A percentile compares a stretch with the other conserved stretches of the same genome.
Evolutionary conservation across 2,797 vertebrate genomes (phyloP).

Genomic region (Hoplostethus atlanticus): DNA sequence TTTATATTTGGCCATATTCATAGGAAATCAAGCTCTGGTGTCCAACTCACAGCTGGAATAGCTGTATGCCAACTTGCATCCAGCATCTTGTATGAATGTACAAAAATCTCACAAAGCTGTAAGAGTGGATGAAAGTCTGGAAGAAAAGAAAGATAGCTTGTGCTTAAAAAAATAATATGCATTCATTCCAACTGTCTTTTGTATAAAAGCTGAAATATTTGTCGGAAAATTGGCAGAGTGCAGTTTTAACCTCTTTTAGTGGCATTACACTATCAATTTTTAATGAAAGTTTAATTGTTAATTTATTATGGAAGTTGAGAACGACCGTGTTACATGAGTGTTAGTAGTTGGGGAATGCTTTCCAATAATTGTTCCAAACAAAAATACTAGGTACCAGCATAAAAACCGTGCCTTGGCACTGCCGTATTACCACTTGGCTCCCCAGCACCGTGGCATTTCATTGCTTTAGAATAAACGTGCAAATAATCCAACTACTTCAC

Average conservation of each 20-base stretch:
- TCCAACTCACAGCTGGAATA: not conserved
- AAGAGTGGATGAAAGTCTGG: not conserved
- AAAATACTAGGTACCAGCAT: too few relatives aligned
- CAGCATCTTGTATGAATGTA: not conserved
- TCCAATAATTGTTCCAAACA: too few relatives aligned
- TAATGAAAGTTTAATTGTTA: too few relatives aligned
- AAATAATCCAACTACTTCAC: slow-evolving; percentile 19
- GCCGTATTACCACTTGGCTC: not conserved
- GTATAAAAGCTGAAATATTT: not conserved
- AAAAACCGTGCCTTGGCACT: not conserved
- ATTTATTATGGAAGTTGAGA: too few relatives aligned
- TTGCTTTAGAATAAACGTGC: not conserved
- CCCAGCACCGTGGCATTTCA: not conserved
- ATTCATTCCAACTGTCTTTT: not conserved
- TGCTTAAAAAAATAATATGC: not conserved
- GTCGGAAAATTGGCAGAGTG: too few relatives aligned
- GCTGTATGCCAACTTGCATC: not conserved
- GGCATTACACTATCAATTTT: too few relatives aligned
- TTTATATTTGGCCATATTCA: slow-evolving; percentile 1
- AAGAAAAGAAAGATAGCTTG: not conserved
- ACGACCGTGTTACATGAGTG: too few relatives aligned
- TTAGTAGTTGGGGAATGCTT: too few relatives aligned
- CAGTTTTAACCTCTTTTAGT: too few relatives aligned
- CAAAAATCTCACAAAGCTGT: not conserved
- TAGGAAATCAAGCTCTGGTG: not conserved